Conservation (phyloP, 2,888 invertebrate species). For the Hecatera dysodea region DNA sequence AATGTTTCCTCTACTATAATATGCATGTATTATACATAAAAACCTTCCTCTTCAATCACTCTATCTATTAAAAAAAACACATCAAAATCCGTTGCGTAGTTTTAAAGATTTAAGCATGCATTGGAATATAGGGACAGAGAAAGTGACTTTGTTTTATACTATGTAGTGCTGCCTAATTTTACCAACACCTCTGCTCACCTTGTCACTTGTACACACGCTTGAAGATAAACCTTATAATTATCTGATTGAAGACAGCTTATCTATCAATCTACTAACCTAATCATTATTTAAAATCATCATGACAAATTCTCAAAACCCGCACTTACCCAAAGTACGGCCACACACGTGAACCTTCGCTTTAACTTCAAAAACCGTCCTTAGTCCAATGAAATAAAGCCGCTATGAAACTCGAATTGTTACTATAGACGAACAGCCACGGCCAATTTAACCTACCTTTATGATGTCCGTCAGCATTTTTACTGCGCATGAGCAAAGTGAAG, state of each 20-base stretch:
- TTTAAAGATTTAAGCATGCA: too few relatives aligned
- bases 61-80: too few relatives aligned
- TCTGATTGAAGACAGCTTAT: conserved; percentile 13
- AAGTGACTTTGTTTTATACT: too few relatives aligned
- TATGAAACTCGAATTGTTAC: not conserved
- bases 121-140: too few relatives aligned
- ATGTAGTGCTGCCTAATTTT: too few relatives aligned
- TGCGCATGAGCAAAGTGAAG: conserved; percentile 82
- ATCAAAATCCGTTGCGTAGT: too few relatives aligned
- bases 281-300: not conserved
- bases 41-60: too few relatives aligned
- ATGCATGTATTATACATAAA: too few relatives aligned
- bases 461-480: conserved; percentile 65
- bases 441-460: conserved; percentile 5
- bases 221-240: not conserved
- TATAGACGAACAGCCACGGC: not conserved
- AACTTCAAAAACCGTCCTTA: conserved; percentile 15
- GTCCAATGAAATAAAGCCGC: not conserved
- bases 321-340: not conserved
- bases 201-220: too few relatives aligned
- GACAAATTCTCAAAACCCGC: not conserved
- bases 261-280: not conserved
- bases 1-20: too few relatives aligned
- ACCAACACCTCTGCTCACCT: not conserved
- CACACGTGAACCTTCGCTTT: not conserved